Evolutionary conservation across 1,140 invertebrate species (phyloP), one percentile per base, ranked within the genome.

Genomic region (Sinella curviseta): DNA sequence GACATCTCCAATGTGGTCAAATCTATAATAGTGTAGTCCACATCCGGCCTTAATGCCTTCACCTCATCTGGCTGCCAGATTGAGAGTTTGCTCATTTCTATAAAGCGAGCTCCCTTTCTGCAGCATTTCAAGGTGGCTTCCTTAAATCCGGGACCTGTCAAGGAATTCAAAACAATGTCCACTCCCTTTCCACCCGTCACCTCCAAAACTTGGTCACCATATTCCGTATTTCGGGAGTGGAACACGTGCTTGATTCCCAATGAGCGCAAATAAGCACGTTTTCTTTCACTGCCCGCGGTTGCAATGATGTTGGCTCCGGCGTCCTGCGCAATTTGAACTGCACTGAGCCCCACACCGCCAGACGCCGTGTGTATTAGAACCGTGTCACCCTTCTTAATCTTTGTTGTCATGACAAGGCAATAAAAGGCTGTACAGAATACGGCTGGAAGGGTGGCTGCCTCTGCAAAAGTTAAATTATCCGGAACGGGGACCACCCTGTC

Each of bases 21-120:
- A 24, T 70, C 65, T 14, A 33, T 30, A 70, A 70, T n/a, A 2
- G 65, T 33, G n/a, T 70, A 70, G 26, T 70, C 65, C 30, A 70
- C 65, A 33, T 70, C 65, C 31, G 26, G 3, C n/a, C 65, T 2
- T 12, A 70, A n/a, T 30, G 2, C 26, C 12, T 33, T 30, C 65
- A 70, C 65, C 31, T 70, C 65, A 12, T 70, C 65, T 1, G 65
- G 65, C 31, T 70, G 2, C 65, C 65, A 70, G 31, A 70, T 70
- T 12, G 26, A 31, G 2, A 70, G n/a, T 33, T 70, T 70, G 31
- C 65, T 70, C 65, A 70, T 70, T 70, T 70, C 65, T 70, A 70
- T 30, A 33, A 70, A 70, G 26, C 65, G 26, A 33, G 65, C 65
- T 8, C 30, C 30, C 4, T 70, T 70, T 16, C 26, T 30, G n/a